A percentile compares a stretch with the other conserved stretches of the same genome.
Evolutionary conservation across 2,113 vertebrate species (phyloP).

Genomic region (Romanogobio albipinnatus): DNA sequence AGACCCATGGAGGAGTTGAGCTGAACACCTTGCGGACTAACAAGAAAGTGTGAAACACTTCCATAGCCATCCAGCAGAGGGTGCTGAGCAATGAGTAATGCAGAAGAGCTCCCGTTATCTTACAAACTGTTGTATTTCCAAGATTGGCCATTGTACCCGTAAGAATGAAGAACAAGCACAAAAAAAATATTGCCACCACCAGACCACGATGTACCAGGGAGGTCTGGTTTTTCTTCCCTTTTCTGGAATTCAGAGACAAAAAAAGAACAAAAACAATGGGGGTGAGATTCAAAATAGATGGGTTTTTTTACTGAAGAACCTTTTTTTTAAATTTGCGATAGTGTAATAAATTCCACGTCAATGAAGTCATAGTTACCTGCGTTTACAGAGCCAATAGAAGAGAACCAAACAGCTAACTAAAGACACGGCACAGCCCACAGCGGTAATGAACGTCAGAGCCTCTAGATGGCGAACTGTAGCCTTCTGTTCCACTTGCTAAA

Average conservation of each 20-base stretch:
- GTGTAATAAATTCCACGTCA: not conserved
- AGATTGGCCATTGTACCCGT: slow-evolving; percentile 71
- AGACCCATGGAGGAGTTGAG: slow-evolving; percentile 59
- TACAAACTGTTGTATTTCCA: slow-evolving; percentile 55
- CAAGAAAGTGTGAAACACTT: slow-evolving; percentile 77
- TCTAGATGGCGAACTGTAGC: slow-evolving; percentile 2
- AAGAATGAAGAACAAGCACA: slow-evolving; percentile 72
- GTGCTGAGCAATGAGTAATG: slow-evolving; percentile 76
- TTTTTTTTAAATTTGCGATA: not conserved
- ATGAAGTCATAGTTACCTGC: slow-evolving; percentile 60
- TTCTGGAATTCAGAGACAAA: slow-evolving; percentile 32
- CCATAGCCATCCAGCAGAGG: slow-evolving; percentile 77
- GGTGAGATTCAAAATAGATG: not conserved
- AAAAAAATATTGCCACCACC: slow-evolving; percentile 64
- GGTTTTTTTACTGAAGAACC: not conserved
- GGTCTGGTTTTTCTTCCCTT: slow-evolving; percentile 60
- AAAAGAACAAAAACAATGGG: not conserved
- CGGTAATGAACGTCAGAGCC: slow-evolving; percentile 16
- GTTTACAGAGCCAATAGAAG: slow-evolving; percentile 67
- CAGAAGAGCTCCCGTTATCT: slow-evolving; percentile 62
- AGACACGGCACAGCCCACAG: not conserved
- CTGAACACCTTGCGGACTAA: slow-evolving; percentile 72
- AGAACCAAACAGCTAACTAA: slow-evolving; percentile 70
- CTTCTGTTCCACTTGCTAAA: slow-evolving; percentile 24
- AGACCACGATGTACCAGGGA: slow-evolving; percentile 70